Evolutionary conservation across 1,140 invertebrate species (phyloP).

Genomic region (Megalopta genalis): DNA sequence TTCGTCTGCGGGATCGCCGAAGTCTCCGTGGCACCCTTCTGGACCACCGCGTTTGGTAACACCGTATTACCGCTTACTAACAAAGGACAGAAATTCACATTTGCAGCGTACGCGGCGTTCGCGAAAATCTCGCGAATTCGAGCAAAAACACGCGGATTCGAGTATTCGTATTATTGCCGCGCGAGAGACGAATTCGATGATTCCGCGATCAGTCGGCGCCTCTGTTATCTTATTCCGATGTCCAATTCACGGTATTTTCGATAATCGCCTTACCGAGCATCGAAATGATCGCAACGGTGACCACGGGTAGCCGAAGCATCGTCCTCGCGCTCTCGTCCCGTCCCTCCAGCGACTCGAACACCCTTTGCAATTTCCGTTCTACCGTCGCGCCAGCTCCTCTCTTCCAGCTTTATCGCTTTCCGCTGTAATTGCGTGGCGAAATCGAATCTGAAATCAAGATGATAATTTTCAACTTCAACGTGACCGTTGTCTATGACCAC

Average conservation of each 20-base stretch:
- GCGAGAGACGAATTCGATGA: not conserved
- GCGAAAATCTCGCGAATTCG: too few species aligned
- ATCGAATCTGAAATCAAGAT: constrained; percentile 39
- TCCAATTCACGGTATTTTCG: not conserved
- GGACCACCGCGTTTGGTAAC: not conserved
- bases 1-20: not conserved
- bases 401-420: not conserved
- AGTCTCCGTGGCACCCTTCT: too few species aligned
- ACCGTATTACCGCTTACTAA: constrained; percentile 1
- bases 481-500: too few species aligned
- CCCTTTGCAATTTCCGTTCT: not conserved
- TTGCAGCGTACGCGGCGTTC: too few species aligned
- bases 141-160: too few species aligned
- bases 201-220: not conserved
- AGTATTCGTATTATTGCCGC: not conserved
- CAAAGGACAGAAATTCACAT: not conserved
- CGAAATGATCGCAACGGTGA: constrained; percentile 5
- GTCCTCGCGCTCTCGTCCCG: not conserved
- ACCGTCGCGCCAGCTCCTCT: not conserved
- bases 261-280: constrained; percentile 42
- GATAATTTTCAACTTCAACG: constrained; percentile 18
- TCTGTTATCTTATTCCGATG: not conserved
- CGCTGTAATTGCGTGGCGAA: not conserved
- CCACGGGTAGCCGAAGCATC: constrained; percentile 24
- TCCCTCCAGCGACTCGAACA: not conserved